These are phyloP conservation scores for Centrocercus urophasianus DNA, from an alignment of 2,113 vertebrate genomes.

Conservation along the genomic window DNA sequence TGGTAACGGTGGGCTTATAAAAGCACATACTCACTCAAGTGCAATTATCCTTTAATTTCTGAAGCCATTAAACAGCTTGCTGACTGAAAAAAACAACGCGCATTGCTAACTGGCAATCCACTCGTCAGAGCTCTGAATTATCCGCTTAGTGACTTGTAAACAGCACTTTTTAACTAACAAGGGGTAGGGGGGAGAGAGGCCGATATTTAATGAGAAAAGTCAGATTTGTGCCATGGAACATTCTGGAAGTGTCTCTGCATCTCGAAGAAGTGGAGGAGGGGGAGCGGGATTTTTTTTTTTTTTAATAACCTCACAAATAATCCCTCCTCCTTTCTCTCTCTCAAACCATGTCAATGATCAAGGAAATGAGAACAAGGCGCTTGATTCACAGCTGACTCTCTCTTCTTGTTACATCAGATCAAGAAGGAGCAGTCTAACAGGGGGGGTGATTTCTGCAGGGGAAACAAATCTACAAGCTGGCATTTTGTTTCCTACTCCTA, in stretches of 20 bases:
- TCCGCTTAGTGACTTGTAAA: constrained; percentile 51
- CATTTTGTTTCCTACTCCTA: constrained; percentile 52
- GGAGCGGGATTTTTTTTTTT: not conserved
- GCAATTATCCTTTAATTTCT: constrained; percentile 70
- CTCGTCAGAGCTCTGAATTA: constrained; percentile 35
- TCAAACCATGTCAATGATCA: constrained; percentile 71
- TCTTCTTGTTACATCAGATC: constrained; percentile 67
- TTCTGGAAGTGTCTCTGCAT: constrained; percentile 42
- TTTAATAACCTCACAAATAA: constrained; percentile 66
- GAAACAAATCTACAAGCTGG: constrained; percentile 51
- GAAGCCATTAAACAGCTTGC: constrained; percentile 66
- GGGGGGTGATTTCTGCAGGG: constrained; percentile 10
- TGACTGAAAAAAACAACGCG: not conserved
- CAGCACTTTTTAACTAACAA: constrained; percentile 43
- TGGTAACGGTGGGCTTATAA: constrained; percentile 23
- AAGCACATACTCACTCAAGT: constrained; percentile 40
- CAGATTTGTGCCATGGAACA: constrained; percentile 32
- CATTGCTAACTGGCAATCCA: constrained; percentile 35
- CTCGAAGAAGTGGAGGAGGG: constrained; percentile 20
- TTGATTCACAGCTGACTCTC: constrained; percentile 73
- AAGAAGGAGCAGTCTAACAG: constrained; percentile 44
- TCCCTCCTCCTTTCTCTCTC: constrained; percentile 54
- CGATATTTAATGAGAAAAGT: constrained; percentile 39
- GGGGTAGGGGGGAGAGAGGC: constrained; percentile 13
- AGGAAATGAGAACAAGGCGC: constrained; percentile 68